Evolutionary conservation across 2,888 invertebrate species (phyloP).

Genomic region (Smittia aterrima): DNA sequence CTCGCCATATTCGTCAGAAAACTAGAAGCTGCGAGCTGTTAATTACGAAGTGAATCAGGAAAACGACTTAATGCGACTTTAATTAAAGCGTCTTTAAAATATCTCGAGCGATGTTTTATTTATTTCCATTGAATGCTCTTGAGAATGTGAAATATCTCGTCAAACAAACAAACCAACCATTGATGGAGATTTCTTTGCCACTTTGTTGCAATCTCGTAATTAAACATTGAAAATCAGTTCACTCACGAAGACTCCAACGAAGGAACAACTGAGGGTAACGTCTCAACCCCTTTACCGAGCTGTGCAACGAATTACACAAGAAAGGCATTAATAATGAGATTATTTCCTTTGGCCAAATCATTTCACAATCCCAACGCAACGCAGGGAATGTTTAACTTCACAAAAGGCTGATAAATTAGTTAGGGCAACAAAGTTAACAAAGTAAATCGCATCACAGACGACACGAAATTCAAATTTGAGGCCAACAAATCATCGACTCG

Average conservation of each 20-base stretch:
- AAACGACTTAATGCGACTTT: not conserved
- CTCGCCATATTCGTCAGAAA: slow-evolving; percentile 10
- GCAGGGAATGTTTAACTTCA: not conserved
- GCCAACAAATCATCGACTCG: slow-evolving; percentile 2
- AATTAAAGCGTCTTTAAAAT: not conserved
- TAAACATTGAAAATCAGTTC: not conserved
- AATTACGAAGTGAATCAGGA: not conserved
- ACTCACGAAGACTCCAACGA: no score
- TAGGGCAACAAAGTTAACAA: not conserved
- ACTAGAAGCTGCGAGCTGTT: not conserved
- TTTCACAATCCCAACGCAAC: not conserved
- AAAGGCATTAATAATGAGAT: slow-evolving; percentile 2
- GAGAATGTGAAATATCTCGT: not conserved
- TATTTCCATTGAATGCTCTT: no score
- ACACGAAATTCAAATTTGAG: slow-evolving; percentile 1
- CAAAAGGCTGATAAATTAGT: slow-evolving; percentile 9
- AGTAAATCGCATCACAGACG: not conserved
- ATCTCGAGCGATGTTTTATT: not conserved
- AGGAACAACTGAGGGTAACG: no score
- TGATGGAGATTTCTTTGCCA: not conserved
- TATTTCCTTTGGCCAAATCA: not conserved
- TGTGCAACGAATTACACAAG: not conserved
- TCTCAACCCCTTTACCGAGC: not conserved
- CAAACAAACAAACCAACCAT: not conserved
- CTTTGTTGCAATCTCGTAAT: not conserved